Base-by-base conservation (phyloP, 2,888 invertebrate species). In the Malthinus seriepunctatus region DNA sequence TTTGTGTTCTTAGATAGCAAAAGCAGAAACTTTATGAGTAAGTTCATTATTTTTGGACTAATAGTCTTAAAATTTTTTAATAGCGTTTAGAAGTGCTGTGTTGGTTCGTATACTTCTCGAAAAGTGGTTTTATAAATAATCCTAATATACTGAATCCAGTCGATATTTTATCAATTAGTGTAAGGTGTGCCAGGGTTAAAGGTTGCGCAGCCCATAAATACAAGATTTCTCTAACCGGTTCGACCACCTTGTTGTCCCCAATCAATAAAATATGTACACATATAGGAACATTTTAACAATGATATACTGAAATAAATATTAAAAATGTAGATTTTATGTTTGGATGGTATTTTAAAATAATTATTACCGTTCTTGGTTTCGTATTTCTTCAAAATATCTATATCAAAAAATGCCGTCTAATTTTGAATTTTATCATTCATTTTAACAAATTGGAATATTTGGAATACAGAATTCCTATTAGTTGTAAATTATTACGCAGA, bases 81-180 rank as follows among this genome's bases (percentile, higher is more conserved):
- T n/a, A n/a, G n/a, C n/a, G 23, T 23, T 23, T 23, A 23, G 23
- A 2, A 23, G 23, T 23, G 23, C 23, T 23, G 2, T 23, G 3
- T 5, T 23, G 23, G 23, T 23, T 23, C 5, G 23, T 23, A 23
- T 23, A 23, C 23, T 5, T 23, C 5, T 23, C 23, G 23, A 67
- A 64, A 59, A 62, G 60, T 60, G 56, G 56, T 57, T 58, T 55
- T 50, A 44, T 46, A 63, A 67, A 69, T 68, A 69, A 69, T 70
- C 67, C 69, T 68, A 69, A 69, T 71, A 69, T 67, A 66, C 65
- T 65, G 69, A 69, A 69, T 70, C 69, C 69, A 71, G 69, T 69
- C 71, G 68, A 72, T 72, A 72, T 71, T 69, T 72, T 72, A 73
- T 73, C 72, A 72, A 73, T 73, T 72, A 73, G 71, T 64, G 66